phyloP scores from a whole-genome alignment of 2,888 invertebrate species.

The Schizotus pectinicornis region DNA sequence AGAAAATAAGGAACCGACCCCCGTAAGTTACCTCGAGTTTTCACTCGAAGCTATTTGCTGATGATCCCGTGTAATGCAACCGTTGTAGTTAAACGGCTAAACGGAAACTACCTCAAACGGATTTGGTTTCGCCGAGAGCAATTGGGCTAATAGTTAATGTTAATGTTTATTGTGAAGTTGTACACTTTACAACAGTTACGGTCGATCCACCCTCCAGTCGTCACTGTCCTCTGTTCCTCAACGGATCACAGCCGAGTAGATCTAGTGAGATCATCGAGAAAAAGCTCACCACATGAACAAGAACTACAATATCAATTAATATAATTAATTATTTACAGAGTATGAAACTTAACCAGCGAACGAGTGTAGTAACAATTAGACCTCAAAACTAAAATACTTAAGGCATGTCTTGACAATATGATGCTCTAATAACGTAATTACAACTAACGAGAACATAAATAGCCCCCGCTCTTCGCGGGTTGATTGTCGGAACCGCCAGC shows the following conservation, averaged over 20 bases:
- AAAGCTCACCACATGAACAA: slow-evolving; percentile 36
- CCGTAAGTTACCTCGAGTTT: too few relatives aligned
- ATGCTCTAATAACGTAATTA: slow-evolving; percentile 21
- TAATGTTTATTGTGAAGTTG: slow-evolving; percentile 38
- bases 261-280: slow-evolving; percentile 46
- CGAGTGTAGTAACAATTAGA: slow-evolving; percentile 34
- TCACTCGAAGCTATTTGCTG: too few relatives aligned
- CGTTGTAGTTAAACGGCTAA: too few relatives aligned
- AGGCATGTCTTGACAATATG: slow-evolving; percentile 32
- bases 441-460: slow-evolving; percentile 33
- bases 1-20: too few relatives aligned
- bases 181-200: slow-evolving; percentile 45
- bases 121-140: not conserved
- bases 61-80: too few relatives aligned
- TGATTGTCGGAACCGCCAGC: slow-evolving; percentile 38
- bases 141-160: slow-evolving; percentile 24
- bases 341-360: slow-evolving; percentile 38
- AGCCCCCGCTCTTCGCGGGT: slow-evolving; percentile 32
- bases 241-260: slow-evolving; percentile 49
- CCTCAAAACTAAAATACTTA: slow-evolving; percentile 30
- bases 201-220: slow-evolving; percentile 44
- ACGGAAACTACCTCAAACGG: too few relatives aligned
- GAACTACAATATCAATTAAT: slow-evolving; percentile 33
- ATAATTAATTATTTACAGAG: slow-evolving; percentile 39
- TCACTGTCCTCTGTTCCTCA: slow-evolving; percentile 34